These are phyloP conservation scores for Scaptodrosophila lebanonensis DNA, from an alignment of 1,140 invertebrate species.

Conservation along the genomic window DNA sequence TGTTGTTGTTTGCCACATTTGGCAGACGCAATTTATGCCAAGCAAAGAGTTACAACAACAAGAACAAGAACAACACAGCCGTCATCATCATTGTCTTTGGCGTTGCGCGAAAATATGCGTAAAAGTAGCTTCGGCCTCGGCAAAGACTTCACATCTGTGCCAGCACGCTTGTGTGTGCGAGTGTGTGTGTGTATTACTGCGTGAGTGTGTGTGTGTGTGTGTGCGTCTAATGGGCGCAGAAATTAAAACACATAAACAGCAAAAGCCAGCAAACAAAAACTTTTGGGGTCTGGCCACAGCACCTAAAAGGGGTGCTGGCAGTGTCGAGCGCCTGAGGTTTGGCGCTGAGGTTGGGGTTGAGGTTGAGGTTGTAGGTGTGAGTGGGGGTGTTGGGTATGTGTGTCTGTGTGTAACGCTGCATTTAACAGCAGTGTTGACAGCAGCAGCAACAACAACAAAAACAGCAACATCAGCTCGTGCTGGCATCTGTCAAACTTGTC, in stretches of 20 bases:
- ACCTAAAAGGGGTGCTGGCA: slow-evolving; percentile 28
- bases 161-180: neutral
- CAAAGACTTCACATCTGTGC: too few species aligned
- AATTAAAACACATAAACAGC: slow-evolving; percentile 42
- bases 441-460: slow-evolving; percentile 24
- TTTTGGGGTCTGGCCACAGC: slow-evolving; percentile 11
- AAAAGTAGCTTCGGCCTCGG: slow-evolving; percentile 69
- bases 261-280: slow-evolving; percentile 35
- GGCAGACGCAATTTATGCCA: slow-evolving; percentile 66
- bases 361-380: neutral
- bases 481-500: slow-evolving; percentile 71
- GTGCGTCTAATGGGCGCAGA: slow-evolving; percentile 30
- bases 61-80: too few species aligned
- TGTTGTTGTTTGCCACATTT: slow-evolving; percentile 65
- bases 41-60: slow-evolving; percentile 33
- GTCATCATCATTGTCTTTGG: slow-evolving; percentile 38
- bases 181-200: neutral
- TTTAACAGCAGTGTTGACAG: slow-evolving; percentile 60
- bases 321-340: too few species aligned
- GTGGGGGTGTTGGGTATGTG: neutral
- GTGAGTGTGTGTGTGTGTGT: neutral
- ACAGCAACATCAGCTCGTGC: too few species aligned
- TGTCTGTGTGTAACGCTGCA: slow-evolving; percentile 17
- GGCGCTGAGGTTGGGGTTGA: too few species aligned
- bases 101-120: slow-evolving; percentile 67